Conservation (phyloP, 92 coral and sea anemone genomes). For the Hydrozoanthus gracilis region DNA sequence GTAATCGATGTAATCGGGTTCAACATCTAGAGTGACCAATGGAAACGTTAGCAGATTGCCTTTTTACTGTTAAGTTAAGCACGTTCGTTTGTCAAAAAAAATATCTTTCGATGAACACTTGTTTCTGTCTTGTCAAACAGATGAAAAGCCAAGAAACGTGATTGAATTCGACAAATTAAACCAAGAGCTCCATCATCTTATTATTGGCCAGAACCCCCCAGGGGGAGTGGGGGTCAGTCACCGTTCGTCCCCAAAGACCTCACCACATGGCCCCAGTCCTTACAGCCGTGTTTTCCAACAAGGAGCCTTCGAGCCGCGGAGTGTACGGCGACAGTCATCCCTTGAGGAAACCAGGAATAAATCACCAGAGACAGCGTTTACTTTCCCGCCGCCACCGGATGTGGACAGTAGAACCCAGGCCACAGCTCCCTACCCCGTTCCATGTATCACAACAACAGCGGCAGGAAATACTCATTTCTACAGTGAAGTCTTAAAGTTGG, state of each 20-base stretch:
- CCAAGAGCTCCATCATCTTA: constrained; percentile 16
- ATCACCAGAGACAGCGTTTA: constrained; percentile 1
- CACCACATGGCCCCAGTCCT: constrained; percentile 11
- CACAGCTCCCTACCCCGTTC: constrained; percentile 34
- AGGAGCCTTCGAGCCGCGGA: neutral
- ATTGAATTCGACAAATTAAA: constrained; percentile 4
- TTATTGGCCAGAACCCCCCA: neutral
- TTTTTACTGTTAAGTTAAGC: no score
- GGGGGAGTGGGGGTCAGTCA: neutral
- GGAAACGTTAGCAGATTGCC: no score
- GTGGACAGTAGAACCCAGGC: neutral
- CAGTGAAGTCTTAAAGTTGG: constrained; percentile 26
- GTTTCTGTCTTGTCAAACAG: neutral
- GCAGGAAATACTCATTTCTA: constrained; percentile 17
- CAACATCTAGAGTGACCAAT: no score
- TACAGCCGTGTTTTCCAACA: constrained; percentile 21
- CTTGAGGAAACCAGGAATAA: neutral
- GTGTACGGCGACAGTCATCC: constrained; percentile 6
- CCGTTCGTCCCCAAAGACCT: constrained; percentile 16
- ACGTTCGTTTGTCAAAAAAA: neutral
- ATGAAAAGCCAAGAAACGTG: neutral
- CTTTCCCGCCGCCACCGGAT: constrained; percentile 30
- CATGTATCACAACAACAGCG: neutral
- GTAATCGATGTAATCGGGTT: no score
- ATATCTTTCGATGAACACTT: no score